Evolutionary conservation across 2,888 invertebrate species (phyloP), one percentile per base, ranked within the genome.

Genomic region (Tethea ocularis): DNA sequence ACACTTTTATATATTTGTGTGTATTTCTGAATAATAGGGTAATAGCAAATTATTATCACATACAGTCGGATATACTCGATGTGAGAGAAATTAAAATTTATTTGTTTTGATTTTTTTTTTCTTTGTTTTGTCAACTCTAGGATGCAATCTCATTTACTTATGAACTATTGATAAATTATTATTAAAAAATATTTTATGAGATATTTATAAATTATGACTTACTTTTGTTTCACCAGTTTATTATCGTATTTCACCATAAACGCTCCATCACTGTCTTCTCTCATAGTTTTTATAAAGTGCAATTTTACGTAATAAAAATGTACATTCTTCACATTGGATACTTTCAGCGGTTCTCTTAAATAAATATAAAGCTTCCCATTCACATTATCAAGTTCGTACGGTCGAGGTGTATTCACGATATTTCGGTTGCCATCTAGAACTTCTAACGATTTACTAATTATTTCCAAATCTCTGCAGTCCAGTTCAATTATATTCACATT

Each of bases 211-310:
- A 51, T 65, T 86, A 88, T 89, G 78, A 91, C 91, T 85, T 80
- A 46, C 24, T 56, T 61, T 58, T 67, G 58, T 38, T 64, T 72
- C 13, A 67, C 81, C 51, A 76, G 69, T n/a, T 84, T 86, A 8
- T 84, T 81, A 11, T 79, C 72, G 68, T 90, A 89, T 59, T 81
- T 81, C 41, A 84, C 86, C 51, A 89, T 72, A 71, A 88, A 90
- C 46, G 89, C 72, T 6, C 91, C 92, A 11, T 67, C 66, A 51
- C 73, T 77, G 0, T 84, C 78, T 56, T 72, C 72, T 8, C 69
- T 80, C 36, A 91, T 65, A 53, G 69, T 68, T 69, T 84, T 91
- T 17, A 73, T 84, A 56, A 88, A 91, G 1, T 74, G 68, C 38
- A 93, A 82, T 62, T 75, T 80, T 3, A 93, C 80, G 10, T 79